phyloP scores from a whole-genome alignment of 2,113 vertebrate species.

The Paracanthobrama guichenoti region DNA sequence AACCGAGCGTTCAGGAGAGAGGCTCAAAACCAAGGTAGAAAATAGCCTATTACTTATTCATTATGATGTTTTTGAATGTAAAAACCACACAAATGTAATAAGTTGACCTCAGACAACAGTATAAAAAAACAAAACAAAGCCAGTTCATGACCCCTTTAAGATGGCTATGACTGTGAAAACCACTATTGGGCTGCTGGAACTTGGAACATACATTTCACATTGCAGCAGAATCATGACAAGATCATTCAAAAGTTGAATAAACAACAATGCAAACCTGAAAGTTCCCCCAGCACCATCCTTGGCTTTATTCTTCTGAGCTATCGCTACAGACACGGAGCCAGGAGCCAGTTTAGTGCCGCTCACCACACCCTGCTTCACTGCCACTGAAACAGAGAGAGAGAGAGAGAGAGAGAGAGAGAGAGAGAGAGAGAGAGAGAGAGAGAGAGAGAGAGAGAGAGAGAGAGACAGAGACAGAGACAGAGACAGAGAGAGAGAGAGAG shows the following conservation, averaged over 20 bases:
- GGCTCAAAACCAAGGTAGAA: no score
- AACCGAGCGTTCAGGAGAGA: no score
- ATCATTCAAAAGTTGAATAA: background rate
- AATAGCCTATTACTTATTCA: no score
- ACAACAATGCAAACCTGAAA: conserved; percentile 82
- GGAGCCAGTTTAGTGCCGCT: conserved; percentile 80
- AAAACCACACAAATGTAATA: no score
- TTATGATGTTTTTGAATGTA: no score
- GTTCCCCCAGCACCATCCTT: conserved; percentile 89
- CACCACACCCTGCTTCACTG: conserved; percentile 80
- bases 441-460: conserved; percentile 11
- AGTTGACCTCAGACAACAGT: no score
- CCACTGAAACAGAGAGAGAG: conserved; percentile 70
- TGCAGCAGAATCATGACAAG: background rate
- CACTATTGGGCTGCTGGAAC: no score
- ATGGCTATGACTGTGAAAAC: no score
- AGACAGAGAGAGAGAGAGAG: background rate
- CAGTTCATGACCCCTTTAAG: no score
- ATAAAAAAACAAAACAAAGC: no score
- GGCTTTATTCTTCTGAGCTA: conserved; percentile 87
- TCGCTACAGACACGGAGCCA: conserved; percentile 75
- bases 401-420: background rate
- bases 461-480: no score
- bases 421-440: conserved; percentile 4
- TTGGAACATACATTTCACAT: no score